A percentile compares a stretch with the other conserved stretches of the same genome.
phyloP scores from a whole-genome alignment of 1,140 invertebrate genomes.

The Trissolcus basalis region DNA sequence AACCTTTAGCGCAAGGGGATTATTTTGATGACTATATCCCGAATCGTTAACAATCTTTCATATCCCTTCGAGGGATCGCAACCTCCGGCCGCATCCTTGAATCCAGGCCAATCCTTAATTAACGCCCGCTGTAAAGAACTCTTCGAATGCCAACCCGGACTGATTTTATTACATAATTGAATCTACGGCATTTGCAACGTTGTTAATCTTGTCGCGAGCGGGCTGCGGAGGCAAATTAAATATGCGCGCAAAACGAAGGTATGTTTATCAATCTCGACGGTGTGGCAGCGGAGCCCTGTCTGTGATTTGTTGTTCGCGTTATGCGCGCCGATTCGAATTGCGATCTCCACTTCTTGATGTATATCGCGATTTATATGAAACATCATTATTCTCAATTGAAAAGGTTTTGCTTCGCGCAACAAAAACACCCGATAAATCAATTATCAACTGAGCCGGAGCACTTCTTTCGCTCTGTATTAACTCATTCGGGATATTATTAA shows the following conservation, averaged over 20 bases:
- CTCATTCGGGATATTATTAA: conserved; percentile 30
- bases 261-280: conserved; percentile 39
- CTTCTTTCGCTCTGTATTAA: conserved; percentile 28
- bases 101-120: too few relatives aligned
- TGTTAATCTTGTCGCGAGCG: too few relatives aligned
- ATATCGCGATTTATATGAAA: conserved; percentile 51
- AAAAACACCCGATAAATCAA: conserved; percentile 50
- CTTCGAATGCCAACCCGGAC: too few relatives aligned
- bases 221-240: conserved; percentile 11
- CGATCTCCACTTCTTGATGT: conserved; percentile 23
- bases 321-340: too few relatives aligned
- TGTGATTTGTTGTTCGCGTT: conserved; percentile 26
- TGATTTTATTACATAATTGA: too few relatives aligned
- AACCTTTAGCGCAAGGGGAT: conserved; percentile 5
- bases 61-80: too few relatives aligned
- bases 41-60: too few relatives aligned
- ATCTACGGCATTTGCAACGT: too few relatives aligned
- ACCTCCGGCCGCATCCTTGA: too few relatives aligned
- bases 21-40: conserved; percentile 6
- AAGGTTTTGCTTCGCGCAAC: conserved; percentile 29
- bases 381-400: conserved; percentile 45
- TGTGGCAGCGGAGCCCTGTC: conserved; percentile 11
- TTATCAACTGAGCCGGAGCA: conserved; percentile 18
- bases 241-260: conserved; percentile 16
- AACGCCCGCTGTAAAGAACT: too few relatives aligned